Percentiles rank a stretch among this genome's conserved stretches.
phyloP scores from a whole-genome alignment of 2,113 vertebrate genomes.

The Telmatochromis sp. region DNA sequence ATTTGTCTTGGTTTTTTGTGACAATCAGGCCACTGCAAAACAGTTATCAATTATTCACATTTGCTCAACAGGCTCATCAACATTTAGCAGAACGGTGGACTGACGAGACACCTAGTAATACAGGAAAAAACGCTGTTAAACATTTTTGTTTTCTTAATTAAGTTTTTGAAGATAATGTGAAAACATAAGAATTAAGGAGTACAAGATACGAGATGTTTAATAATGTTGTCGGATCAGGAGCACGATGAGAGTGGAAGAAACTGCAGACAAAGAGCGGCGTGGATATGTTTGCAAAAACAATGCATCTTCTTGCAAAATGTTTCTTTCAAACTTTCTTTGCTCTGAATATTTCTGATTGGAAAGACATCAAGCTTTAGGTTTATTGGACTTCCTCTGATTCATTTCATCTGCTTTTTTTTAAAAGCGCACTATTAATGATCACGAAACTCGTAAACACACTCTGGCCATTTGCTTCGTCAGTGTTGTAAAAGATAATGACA shows the following conservation, averaged over 20 bases:
- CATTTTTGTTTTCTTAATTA: constrained; percentile 55
- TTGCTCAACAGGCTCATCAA: constrained; percentile 83
- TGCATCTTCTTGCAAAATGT: not conserved
- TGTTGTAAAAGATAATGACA: constrained; percentile 71
- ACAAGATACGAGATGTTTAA: constrained; percentile 12
- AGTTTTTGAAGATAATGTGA: constrained; percentile 14
- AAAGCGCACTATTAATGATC: constrained; percentile 38
- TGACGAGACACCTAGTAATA: constrained; percentile 31
- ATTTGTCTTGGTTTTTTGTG: constrained; percentile 95
- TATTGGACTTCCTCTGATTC: not conserved
- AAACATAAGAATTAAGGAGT: constrained; percentile 22
- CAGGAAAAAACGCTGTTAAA: constrained; percentile 14
- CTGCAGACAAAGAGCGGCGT: not conserved
- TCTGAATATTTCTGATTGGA: not conserved
- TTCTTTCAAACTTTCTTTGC: not conserved
- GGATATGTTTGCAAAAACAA: not conserved
- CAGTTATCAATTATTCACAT: constrained; percentile 93
- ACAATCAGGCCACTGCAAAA: constrained; percentile 91
- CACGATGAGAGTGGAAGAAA: not conserved
- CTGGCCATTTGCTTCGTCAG: constrained; percentile 57
- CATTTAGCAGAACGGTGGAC: constrained; percentile 72
- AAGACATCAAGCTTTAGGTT: not conserved
- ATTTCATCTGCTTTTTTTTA: not conserved
- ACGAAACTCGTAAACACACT: constrained; percentile 35
- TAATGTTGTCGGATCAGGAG: constrained; percentile 12